A percentile compares a stretch with the other conserved stretches of the same genome.
These are phyloP conservation scores for Spodoptera frugiperda DNA, from an alignment of 1,140 invertebrate genomes.

Conservation along the genomic window DNA sequence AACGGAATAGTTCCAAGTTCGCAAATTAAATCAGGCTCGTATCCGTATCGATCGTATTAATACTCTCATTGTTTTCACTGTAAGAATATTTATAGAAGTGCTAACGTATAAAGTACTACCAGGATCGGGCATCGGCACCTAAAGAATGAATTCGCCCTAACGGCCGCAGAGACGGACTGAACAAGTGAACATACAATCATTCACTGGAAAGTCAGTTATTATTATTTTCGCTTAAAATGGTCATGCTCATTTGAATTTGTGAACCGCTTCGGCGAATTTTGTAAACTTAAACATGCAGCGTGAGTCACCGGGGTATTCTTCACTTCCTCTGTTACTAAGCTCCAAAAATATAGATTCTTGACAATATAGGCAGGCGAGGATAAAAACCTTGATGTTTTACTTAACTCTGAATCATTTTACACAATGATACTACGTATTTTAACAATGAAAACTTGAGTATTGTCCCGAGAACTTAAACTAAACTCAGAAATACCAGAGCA, in stretches of 20 bases:
- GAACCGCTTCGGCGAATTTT: conserved; percentile 28
- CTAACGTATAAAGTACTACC: conserved; percentile 11
- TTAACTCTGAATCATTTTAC: too few relatives aligned
- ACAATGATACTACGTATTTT: too few relatives aligned
- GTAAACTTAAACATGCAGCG: conserved; percentile 19
- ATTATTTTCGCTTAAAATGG: conserved; percentile 28
- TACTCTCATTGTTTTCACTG: conserved; percentile 23
- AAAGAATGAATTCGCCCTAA: conserved; percentile 22
- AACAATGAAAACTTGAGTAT: too few relatives aligned
- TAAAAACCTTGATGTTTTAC: too few relatives aligned
- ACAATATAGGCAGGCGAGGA: not conserved
- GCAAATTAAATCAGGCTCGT: conserved; percentile 4
- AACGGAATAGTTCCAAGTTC: not conserved
- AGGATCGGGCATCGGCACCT: conserved; percentile 25
- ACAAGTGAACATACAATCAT: conserved; percentile 17
- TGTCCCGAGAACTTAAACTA: too few relatives aligned
- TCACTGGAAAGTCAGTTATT: conserved; percentile 16
- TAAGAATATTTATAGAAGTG: conserved; percentile 30
- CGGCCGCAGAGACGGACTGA: conserved; percentile 23
- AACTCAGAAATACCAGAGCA: too few relatives aligned
- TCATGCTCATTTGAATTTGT: conserved; percentile 36
- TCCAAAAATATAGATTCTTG: not conserved
- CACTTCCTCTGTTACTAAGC: conserved; percentile 23
- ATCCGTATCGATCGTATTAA: conserved; percentile 9
- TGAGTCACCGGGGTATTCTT: conserved; percentile 8